phyloP scores from a whole-genome alignment of 2,888 invertebrate genomes.

The Callyntrura sp. region DNA sequence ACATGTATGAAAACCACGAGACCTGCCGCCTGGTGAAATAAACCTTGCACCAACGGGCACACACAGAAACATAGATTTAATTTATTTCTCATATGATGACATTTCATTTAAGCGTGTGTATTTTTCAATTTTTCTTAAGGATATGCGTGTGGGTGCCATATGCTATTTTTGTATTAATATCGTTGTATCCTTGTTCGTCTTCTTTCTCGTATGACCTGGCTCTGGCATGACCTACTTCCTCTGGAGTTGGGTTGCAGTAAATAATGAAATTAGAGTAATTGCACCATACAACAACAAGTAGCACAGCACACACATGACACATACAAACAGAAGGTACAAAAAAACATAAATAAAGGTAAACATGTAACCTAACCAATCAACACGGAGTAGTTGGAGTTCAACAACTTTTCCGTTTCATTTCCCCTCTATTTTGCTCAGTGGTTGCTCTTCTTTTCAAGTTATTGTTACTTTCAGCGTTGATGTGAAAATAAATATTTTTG shows the following conservation, averaged over 20 bases:
- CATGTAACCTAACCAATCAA: no score
- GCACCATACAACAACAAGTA: background rate
- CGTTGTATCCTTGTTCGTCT: background rate
- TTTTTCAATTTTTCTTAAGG: no score
- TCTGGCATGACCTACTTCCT: background rate
- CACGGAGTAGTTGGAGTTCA: background rate
- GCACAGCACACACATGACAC: background rate
- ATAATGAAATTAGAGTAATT: background rate
- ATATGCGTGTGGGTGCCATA: background rate
- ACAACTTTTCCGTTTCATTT: background rate
- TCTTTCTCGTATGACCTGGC: background rate
- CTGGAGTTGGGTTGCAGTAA: background rate
- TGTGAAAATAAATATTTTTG: background rate
- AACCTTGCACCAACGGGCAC: no score
- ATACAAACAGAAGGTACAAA: no score
- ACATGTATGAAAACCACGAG: conserved; percentile 33
- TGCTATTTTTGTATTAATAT: background rate
- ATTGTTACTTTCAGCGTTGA: background rate
- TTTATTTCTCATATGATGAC: no score
- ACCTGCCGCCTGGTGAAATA: no score
- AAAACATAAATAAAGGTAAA: no score
- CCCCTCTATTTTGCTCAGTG: background rate
- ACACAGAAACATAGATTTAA: no score
- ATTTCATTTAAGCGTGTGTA: background rate
- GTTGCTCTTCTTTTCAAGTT: background rate